Evolutionary conservation across 2,888 invertebrate species (phyloP).

Genomic region (Caenorhabditis parvicauda): DNA sequence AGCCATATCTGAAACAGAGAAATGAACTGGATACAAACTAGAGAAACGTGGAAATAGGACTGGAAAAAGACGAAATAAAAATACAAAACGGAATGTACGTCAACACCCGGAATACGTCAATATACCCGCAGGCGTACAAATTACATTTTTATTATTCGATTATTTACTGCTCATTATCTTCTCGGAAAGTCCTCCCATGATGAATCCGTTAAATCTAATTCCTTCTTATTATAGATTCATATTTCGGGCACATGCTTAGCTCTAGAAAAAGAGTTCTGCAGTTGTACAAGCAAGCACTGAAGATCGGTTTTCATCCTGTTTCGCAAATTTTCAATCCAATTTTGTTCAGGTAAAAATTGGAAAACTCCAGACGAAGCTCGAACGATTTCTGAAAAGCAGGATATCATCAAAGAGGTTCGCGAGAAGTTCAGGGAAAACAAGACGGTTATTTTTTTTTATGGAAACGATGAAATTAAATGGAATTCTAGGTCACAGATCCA

Average conservation of each 20-base stretch:
- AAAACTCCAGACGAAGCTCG: constrained; percentile 34
- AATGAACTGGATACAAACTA: too few species aligned
- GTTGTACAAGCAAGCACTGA: constrained; percentile 31
- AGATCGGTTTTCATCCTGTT: constrained; percentile 10
- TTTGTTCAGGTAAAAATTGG: constrained; percentile 27
- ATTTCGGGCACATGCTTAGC: too few species aligned
- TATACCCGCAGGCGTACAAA: too few species aligned
- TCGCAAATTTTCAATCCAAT: background rate
- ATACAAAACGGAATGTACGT: too few species aligned
- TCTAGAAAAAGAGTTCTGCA: constrained; percentile 23
- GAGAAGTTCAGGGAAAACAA: constrained; percentile 39
- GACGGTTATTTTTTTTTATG: constrained; percentile 20
- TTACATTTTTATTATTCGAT: too few species aligned
- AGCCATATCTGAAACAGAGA: constrained; percentile 28
- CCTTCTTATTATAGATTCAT: too few species aligned
- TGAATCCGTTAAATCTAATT: too few species aligned
- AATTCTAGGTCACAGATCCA: constrained; percentile 36
- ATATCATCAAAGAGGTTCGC: constrained; percentile 40
- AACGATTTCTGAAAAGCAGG: constrained; percentile 31
- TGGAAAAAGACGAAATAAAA: too few species aligned
- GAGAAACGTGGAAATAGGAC: too few species aligned
- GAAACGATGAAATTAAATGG: constrained; percentile 4
- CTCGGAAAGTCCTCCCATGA: too few species aligned
- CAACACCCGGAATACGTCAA: too few species aligned
- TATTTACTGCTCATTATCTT: too few species aligned